Percentiles rank a stretch among this genome's conserved stretches.
Evolutionary conservation across 2,888 invertebrate species (phyloP).

Genomic region (Heliconius aoede): DNA sequence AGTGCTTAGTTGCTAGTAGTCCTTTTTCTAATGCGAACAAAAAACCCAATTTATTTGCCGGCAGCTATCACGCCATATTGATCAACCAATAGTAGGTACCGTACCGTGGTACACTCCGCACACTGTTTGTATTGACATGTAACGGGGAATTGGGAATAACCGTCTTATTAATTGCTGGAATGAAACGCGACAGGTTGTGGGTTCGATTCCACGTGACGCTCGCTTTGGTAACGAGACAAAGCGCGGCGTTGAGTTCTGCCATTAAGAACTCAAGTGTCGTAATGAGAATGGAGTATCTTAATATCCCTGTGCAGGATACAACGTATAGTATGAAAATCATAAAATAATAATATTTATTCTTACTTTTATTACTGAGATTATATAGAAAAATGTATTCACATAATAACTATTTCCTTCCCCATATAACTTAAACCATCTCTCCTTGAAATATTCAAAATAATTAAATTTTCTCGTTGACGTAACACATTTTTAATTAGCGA

Average conservation of each 20-base stretch:
- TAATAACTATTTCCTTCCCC: too few relatives aligned
- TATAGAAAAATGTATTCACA: too few relatives aligned
- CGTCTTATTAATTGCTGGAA: neutral
- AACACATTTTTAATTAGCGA: slow-evolving; percentile 15
- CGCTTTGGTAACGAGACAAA: too few relatives aligned
- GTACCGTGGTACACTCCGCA: neutral
- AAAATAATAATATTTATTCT: too few relatives aligned
- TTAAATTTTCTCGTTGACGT: slow-evolving; percentile 2
- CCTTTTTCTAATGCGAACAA: neutral
- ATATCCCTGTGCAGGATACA: too few relatives aligned
- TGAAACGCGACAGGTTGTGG: neutral
- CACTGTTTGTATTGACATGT: neutral
- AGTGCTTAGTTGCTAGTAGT: neutral
- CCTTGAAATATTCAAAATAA: neutral
- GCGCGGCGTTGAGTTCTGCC: too few relatives aligned
- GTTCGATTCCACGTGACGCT: too few relatives aligned
- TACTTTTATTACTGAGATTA: too few relatives aligned
- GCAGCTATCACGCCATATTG: neutral
- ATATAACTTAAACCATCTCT: too few relatives aligned
- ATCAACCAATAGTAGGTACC: neutral
- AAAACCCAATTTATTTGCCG: neutral
- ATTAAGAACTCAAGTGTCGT: too few relatives aligned
- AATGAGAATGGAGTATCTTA: too few relatives aligned
- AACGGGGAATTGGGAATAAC: neutral
- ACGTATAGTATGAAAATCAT: too few relatives aligned